Percentiles rank a stretch among this genome's conserved stretches.
Evolutionary conservation across 2,797 vertebrate genomes (phyloP).

Genomic region (Acridotheres tristis): DNA sequence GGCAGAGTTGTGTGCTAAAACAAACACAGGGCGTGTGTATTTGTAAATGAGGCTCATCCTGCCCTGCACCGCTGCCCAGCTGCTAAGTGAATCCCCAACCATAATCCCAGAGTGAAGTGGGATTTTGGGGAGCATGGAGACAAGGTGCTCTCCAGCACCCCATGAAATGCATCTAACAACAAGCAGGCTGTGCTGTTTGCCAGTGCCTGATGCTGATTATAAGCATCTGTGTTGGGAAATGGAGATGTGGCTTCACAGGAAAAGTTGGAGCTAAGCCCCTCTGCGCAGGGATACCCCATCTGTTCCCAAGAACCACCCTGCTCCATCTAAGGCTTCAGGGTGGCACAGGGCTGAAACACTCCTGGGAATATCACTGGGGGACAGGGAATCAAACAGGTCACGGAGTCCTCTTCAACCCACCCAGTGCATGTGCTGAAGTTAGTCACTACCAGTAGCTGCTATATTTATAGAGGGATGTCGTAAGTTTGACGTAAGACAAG

Average conservation of each 20-base stretch:
- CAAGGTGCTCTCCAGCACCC: not conserved
- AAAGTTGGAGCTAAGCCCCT: not conserved
- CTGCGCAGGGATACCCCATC: not conserved
- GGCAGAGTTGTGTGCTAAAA: not conserved
- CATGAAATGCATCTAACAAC: not conserved
- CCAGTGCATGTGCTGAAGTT: not conserved
- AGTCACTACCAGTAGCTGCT: not conserved
- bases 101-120: not conserved
- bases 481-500: slow-evolving; percentile 32
- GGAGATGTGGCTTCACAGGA: not conserved
- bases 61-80: not conserved
- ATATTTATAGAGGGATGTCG: not conserved
- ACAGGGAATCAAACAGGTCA: not conserved
- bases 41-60: not conserved
- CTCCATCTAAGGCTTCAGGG: not conserved
- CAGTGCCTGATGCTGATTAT: too few species aligned
- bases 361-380: not conserved
- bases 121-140: not conserved
- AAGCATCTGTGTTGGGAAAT: not conserved
- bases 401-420: not conserved
- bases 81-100: not conserved
- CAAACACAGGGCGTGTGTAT: not conserved
- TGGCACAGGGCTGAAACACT: fast-evolving
- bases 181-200: not conserved
- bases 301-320: not conserved